Conservation (phyloP, 2,113 vertebrate genomes). For the Phaethon lepturus region DNA sequence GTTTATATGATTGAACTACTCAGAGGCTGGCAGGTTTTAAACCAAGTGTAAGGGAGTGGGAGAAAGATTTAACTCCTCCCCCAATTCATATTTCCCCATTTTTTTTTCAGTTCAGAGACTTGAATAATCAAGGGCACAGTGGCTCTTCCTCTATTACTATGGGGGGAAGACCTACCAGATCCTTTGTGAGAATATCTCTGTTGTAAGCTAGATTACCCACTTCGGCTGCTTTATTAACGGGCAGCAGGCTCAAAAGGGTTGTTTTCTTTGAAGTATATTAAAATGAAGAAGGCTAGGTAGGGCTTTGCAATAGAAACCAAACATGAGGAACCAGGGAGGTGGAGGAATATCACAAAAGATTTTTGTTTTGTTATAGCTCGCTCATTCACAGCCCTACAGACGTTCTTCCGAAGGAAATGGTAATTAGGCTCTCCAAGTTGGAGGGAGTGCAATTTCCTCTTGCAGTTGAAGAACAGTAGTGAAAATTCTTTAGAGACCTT, state of each 20-base stretch:
- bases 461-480: slow-evolving; percentile 36
- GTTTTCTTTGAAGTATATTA: slow-evolving; percentile 6
- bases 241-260: not conserved
- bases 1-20: slow-evolving; percentile 26
- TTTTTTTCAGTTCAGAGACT: slow-evolving; percentile 6
- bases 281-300: slow-evolving; percentile 66
- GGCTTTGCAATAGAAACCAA: slow-evolving; percentile 31
- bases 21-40: slow-evolving; percentile 37
- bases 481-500: slow-evolving; percentile 36
- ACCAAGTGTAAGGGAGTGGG: not conserved
- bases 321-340: not conserved
- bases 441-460: slow-evolving; percentile 39
- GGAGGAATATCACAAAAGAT: not conserved
- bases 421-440: slow-evolving; percentile 35
- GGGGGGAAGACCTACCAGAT: not conserved
- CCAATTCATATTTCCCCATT: not conserved
- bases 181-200: not conserved
- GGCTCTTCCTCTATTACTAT: not conserved
- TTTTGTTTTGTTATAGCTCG: not conserved
- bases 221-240: not conserved
- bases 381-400: slow-evolving; percentile 39
- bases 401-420: slow-evolving; percentile 24
- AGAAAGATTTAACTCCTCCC: slow-evolving; percentile 54
- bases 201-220: not conserved
- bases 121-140: not conserved